A percentile compares a stretch with the other conserved stretches of the same genome.
phyloP scores from a whole-genome alignment of 2,113 vertebrate genomes.

The Daboia siamensis region DNA sequence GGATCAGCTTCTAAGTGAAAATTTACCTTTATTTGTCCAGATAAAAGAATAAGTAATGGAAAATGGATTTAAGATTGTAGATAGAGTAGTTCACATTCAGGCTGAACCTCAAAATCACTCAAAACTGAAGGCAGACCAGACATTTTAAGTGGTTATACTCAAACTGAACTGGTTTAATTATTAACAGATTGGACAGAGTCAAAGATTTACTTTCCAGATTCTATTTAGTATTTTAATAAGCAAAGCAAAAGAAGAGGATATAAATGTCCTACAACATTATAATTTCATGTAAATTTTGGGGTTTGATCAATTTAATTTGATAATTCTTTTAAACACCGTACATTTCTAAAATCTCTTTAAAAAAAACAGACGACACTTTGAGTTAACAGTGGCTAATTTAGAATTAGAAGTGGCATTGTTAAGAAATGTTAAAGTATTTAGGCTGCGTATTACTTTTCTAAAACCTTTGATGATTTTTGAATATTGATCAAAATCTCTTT shows the following conservation, averaged over 20 bases:
- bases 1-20: constrained; percentile 18
- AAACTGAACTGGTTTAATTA: constrained; percentile 39
- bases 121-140: constrained; percentile 37
- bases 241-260: constrained; percentile 27
- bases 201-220: constrained; percentile 13
- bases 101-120: constrained; percentile 32
- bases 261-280: rapidly evolving
- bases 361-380: background rate
- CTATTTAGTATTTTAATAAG: constrained; percentile 42
- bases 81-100: constrained; percentile 25
- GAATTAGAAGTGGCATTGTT: background rate
- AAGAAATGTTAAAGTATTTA: background rate
- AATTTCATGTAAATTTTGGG: constrained; percentile 23
- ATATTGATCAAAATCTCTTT: background rate
- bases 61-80: constrained; percentile 39
- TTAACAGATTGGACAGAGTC: constrained; percentile 16
- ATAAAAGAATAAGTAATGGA: background rate
- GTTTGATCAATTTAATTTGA: constrained; percentile 10
- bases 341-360: background rate
- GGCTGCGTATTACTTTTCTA: background rate
- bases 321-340: constrained; percentile 33
- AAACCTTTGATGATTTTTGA: background rate
- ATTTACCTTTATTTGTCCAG: constrained; percentile 41
- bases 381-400: background rate
- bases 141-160: constrained; percentile 24